phyloP scores from a whole-genome alignment of 2,888 invertebrate genomes.

The Cosmia pyralina region DNA sequence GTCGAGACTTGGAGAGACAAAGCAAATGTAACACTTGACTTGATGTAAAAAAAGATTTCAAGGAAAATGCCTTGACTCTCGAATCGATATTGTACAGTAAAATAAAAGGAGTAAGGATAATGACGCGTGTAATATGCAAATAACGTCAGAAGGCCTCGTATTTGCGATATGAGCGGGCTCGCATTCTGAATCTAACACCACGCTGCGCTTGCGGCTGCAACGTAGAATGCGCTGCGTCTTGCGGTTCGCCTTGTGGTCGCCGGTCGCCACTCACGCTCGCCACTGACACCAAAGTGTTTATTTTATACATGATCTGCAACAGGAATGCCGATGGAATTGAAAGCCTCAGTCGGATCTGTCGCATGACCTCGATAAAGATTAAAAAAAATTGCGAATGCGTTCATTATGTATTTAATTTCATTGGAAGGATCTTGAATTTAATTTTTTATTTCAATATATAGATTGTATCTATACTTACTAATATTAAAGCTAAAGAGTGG shows the following conservation, averaged over 20 bases:
- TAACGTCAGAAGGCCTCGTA: conserved; percentile 45
- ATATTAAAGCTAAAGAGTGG: no score
- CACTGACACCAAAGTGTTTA: conserved; percentile 46
- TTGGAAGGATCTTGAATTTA: not conserved
- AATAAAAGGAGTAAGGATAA: conserved; percentile 48
- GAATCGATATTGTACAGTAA: conserved; percentile 49
- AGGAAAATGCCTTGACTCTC: conserved; percentile 48
- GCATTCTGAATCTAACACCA: conserved; percentile 61
- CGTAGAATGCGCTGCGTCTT: conserved; percentile 67
- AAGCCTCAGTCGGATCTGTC: conserved; percentile 33
- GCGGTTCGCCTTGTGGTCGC: conserved; percentile 78
- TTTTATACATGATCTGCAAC: conserved; percentile 52
- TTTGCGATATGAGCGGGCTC: conserved; percentile 39
- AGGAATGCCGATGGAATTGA: conserved; percentile 54
- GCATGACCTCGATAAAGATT: conserved; percentile 40
- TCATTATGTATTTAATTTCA: not conserved
- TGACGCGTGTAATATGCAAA: conserved; percentile 46
- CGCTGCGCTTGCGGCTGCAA: conserved; percentile 61
- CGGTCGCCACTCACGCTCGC: conserved; percentile 45
- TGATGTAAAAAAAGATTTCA: conserved; percentile 15
- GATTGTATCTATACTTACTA: no score
- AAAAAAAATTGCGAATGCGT: not conserved
- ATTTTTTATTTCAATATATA: no score
- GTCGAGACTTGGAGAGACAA: not conserved
- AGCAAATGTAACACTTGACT: conserved; percentile 4